Base-by-base conservation (phyloP, 2,113 vertebrate species). In the Solenodon paradoxus region DNA sequence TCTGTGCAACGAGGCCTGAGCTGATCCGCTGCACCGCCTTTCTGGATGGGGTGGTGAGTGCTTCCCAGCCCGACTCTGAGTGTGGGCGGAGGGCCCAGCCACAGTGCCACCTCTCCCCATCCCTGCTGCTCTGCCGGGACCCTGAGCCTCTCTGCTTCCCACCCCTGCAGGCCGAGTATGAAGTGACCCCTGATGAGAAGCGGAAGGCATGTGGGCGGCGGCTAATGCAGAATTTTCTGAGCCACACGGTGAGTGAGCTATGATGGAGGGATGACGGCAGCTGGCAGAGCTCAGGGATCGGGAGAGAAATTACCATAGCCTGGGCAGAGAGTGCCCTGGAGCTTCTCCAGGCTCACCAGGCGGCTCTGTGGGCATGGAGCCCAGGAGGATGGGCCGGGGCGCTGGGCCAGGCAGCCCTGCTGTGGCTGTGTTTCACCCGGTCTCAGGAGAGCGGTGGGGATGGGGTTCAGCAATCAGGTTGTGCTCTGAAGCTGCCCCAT, bases 151-250 rank as follows among this genome's bases (percentile, higher is more conserved):
- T 82, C 47, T 49, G 19, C 59, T 9, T 97, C 61, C 97, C 74
- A 17, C 94, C 95, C 95, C 71, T 95, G 51, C 98, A 99, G 99
- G 98, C 99, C 0, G 99, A 99, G 93, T 99, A 99, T 42, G 99
- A 99, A 97, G 99, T 99, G 96, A 98, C 99, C 30, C 99, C 99
- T 3, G 99, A 99, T 88, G 99, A 99, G 97, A 99, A 99, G 96
- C 98, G 99, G 97, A 99, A 98, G 96, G 99, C 99, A 13, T 99
- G 99, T 17, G 99, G 99, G 71, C 99, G 98, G 97, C 98, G 98
- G 53, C 98, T 99, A 63, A 97, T 99, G 47, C 98, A 99, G 96
- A 99, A 98, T 92, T 99, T 99, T 98, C 98, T 99, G 97, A 99
- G 97, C 95, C 98, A 98, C 96, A 98, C 98, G 1, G 99, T 99